Percentiles rank a stretch among this genome's conserved stretches.
phyloP scores from a whole-genome alignment of 2,888 invertebrate species.

The Liodrosophila aerea region DNA sequence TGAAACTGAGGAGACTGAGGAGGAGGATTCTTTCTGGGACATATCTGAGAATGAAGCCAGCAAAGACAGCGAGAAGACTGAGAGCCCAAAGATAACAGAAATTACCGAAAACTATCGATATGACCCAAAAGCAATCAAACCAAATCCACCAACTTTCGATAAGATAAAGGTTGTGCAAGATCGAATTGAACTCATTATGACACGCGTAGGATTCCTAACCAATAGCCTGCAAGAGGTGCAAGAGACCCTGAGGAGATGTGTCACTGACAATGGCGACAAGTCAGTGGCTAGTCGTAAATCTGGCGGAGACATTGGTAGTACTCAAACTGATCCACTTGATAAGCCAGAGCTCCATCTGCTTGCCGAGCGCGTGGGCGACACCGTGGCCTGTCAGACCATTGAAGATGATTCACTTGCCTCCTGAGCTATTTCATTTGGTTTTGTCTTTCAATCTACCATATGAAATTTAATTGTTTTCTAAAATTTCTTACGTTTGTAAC shows the following conservation, averaged over 20 bases:
- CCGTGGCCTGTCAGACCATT: constrained; percentile 34
- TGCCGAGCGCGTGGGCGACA: constrained; percentile 25
- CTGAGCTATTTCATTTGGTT: not conserved
- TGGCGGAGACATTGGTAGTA: constrained; percentile 6
- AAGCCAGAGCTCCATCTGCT: constrained; percentile 22
- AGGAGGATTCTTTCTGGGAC: constrained; percentile 17
- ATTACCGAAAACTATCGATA: too few relatives aligned
- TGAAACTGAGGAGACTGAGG: not conserved
- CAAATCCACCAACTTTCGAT: constrained; percentile 3
- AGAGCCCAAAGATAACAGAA: not conserved
- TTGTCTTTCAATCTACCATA: not conserved
- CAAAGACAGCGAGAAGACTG: not conserved
- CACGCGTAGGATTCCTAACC: constrained; percentile 21
- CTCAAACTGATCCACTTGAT: constrained; percentile 22
- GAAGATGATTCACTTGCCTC: constrained; percentile 5
- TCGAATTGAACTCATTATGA: constrained; percentile 30
- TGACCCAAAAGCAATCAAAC: too few relatives aligned
- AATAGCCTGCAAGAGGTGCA: constrained; percentile 15
- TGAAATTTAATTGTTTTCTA: not conserved
- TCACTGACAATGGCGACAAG: not conserved
- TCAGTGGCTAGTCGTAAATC: not conserved
- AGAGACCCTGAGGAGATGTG: constrained; percentile 1
- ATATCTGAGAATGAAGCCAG: constrained; percentile 20
- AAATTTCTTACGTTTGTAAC: not conserved
- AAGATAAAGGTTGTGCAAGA: constrained; percentile 37